Evolutionary conservation across 2,113 vertebrate genomes (phyloP).

Genomic region (Lethenteron camtschaticum): DNA sequence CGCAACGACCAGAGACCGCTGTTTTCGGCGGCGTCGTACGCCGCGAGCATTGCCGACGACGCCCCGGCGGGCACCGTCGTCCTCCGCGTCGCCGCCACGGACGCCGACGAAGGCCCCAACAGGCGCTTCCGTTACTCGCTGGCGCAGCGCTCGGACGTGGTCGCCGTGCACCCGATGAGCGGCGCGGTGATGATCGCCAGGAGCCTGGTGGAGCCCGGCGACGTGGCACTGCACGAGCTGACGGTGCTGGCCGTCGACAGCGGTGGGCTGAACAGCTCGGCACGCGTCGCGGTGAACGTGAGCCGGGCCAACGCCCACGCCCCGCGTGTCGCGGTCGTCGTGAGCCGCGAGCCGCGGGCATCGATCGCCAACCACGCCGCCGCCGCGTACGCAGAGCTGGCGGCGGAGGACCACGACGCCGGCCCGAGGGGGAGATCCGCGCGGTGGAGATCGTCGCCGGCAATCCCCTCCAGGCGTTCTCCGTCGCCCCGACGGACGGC

Average conservation of each 20-base stretch:
- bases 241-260: constrained; percentile 84
- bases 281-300: constrained; percentile 29
- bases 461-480: constrained; percentile 61
- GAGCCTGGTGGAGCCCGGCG: constrained; percentile 29
- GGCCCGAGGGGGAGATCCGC: constrained; percentile 65
- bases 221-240: constrained; percentile 51
- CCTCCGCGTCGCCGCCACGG: too few species aligned
- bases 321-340: too few species aligned
- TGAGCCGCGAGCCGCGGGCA: constrained; percentile 19
- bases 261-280: constrained; percentile 86
- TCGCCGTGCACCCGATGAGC: neutral
- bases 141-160: too few species aligned
- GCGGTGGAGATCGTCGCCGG: constrained; percentile 55
- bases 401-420: constrained; percentile 60
- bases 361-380: constrained; percentile 34
- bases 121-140: too few species aligned
- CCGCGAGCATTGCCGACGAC: constrained; percentile 68
- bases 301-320: too few species aligned
- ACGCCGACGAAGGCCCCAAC: too few species aligned
- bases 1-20: constrained; percentile 82
- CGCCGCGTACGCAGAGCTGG: constrained; percentile 44
- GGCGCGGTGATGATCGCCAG: constrained; percentile 62
- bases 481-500: constrained; percentile 41
- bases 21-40: constrained; percentile 88
- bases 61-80: constrained; percentile 19